A percentile compares a stretch with the other conserved stretches of the same genome.
phyloP scores from a whole-genome alignment of 30 jellyfish, hydroid and myxozoan genomes.

The Calvadosia cruxmelitensis region DNA sequence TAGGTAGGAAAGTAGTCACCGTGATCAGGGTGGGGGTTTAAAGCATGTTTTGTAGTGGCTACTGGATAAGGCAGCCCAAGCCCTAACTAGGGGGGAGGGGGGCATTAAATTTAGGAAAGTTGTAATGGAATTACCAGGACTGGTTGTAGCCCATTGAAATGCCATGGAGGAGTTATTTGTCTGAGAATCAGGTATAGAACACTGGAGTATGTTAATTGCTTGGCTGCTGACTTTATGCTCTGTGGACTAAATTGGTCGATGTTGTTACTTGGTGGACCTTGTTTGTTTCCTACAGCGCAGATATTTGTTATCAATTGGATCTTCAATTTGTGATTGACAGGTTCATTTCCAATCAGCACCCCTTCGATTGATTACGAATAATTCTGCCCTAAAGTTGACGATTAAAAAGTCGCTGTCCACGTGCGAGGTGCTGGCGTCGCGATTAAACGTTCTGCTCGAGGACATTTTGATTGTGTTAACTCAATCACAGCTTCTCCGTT shows the following conservation, averaged over 20 bases:
- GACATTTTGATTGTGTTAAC: constrained; percentile 88
- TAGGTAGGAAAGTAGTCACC: too few relatives aligned
- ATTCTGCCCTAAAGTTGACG: constrained; percentile 62
- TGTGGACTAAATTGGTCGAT: neutral
- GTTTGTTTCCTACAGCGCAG: neutral
- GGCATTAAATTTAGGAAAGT: too few relatives aligned
- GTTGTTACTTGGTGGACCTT: neutral
- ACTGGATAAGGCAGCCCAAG: too few relatives aligned
- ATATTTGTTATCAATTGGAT: neutral
- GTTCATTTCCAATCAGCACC: constrained; percentile 43
- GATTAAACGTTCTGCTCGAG: constrained; percentile 62
- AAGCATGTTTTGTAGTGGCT: too few relatives aligned
- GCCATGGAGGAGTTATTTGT: too few relatives aligned
- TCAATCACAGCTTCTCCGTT: constrained; percentile 71
- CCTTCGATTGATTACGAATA: constrained; percentile 83
- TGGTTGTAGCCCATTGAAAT: too few relatives aligned
- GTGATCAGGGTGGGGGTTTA: too few relatives aligned
- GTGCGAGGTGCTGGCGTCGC: constrained; percentile 81
- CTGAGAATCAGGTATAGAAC: too few relatives aligned
- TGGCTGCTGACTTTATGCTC: neutral
- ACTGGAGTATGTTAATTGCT: too few relatives aligned
- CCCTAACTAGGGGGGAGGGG: too few relatives aligned
- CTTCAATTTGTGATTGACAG: neutral
- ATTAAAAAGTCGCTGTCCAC: constrained; percentile 65
- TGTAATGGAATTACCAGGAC: too few relatives aligned